Conservation (phyloP, 92 coral and sea anemone genomes). For the Porites evermanni region DNA sequence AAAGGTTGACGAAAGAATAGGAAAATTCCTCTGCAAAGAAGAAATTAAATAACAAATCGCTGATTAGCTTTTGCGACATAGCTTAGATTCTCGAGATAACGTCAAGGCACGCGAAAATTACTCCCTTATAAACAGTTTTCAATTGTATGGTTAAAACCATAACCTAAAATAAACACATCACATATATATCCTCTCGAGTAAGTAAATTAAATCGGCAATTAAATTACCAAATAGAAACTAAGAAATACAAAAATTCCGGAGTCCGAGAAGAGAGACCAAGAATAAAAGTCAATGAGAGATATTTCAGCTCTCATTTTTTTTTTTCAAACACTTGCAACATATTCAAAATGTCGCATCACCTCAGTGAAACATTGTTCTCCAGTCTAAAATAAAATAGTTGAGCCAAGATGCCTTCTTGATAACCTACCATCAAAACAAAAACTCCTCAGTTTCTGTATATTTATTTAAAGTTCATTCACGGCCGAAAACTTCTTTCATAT, state of each 20-base stretch:
- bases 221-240: not conserved
- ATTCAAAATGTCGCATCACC: not conserved
- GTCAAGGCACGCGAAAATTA: not conserved
- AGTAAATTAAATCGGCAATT: not conserved
- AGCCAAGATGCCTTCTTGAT: conserved; percentile 17
- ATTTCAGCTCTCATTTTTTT: too few relatives aligned
- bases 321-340: not conserved
- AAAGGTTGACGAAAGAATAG: not conserved
- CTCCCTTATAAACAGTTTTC: conserved; percentile 10
- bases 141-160: conserved; percentile 7
- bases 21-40: not conserved
- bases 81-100: not conserved
- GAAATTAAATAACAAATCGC: not conserved
- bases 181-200: conserved; percentile 6
- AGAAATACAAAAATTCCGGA: not conserved
- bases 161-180: conserved; percentile 20
- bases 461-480: conserved; percentile 27
- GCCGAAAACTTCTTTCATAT: conserved; percentile 24
- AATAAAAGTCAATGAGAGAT: not conserved
- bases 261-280: not conserved
- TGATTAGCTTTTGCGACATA: conserved; percentile 1
- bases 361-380: conserved; percentile 4
- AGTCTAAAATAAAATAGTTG: not conserved
- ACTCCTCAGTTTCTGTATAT: not conserved
- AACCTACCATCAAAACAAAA: not conserved